These are phyloP conservation scores for Listronotus oregonensis DNA, from an alignment of 1,140 invertebrate species.

Conservation along the genomic window DNA sequence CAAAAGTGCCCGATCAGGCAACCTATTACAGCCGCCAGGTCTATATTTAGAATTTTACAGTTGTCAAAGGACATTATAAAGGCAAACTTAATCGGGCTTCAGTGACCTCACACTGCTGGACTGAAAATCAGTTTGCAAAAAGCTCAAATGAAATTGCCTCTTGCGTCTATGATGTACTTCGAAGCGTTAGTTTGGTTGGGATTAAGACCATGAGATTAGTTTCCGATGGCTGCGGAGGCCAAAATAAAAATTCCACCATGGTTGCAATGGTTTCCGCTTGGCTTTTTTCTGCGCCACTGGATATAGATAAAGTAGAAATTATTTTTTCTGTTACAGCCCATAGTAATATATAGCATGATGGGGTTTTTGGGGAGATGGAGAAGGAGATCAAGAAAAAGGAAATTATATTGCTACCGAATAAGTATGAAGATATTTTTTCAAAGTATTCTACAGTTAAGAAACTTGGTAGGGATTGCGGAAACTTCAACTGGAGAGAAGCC, in stretches of 20 bases:
- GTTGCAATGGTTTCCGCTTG: too few relatives aligned
- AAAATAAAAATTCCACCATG: too few relatives aligned
- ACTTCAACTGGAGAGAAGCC: slow-evolving; percentile 18
- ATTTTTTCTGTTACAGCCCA: slow-evolving; percentile 18
- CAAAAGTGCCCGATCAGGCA: slow-evolving; percentile 8
- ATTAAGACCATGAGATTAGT: too few relatives aligned
- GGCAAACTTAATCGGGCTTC: slow-evolving; percentile 3
- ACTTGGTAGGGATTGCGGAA: not conserved
- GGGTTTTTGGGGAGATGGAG: slow-evolving; percentile 21
- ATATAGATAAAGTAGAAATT: slow-evolving; percentile 12
- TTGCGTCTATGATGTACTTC: too few relatives aligned
- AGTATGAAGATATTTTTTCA: slow-evolving; percentile 3
- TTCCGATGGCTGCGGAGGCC: too few relatives aligned
- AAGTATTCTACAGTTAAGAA: slow-evolving; percentile 4
- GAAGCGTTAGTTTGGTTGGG: too few relatives aligned
- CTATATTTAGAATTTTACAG: slow-evolving; percentile 6
- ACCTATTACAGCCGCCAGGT: too few relatives aligned
- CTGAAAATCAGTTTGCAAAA: not conserved
- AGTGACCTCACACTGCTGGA: not conserved
- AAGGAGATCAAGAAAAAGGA: slow-evolving; percentile 1
- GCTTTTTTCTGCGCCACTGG: slow-evolving; percentile 4
- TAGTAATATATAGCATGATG: slow-evolving; percentile 10
- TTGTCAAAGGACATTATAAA: slow-evolving; percentile 1
- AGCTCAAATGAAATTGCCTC: too few relatives aligned
- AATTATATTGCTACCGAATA: not conserved